A percentile compares a stretch with the other conserved stretches of the same genome.
Evolutionary conservation across 2,797 vertebrate species (phyloP).

Genomic region (Trematomus bernacchii): DNA sequence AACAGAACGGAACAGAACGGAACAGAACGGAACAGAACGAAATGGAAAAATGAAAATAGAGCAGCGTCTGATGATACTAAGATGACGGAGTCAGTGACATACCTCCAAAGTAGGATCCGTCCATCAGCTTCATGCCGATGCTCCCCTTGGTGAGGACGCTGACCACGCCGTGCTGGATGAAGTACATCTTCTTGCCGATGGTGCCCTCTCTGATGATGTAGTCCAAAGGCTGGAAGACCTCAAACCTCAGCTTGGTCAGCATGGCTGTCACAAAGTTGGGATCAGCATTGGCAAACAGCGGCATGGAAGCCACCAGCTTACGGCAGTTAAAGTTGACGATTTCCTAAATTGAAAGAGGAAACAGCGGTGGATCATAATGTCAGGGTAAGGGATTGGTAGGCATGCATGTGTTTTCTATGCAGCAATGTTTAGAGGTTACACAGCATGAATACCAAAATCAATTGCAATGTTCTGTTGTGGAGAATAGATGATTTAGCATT

Average conservation of each 20-base stretch:
- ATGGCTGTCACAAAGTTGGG: constrained; percentile 96
- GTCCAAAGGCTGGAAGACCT: constrained; percentile 93
- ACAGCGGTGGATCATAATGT: neutral
- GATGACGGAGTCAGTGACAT: constrained; percentile 8
- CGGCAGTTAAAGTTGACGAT: constrained; percentile 97
- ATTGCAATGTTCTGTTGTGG: neutral
- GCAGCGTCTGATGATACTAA: neutral
- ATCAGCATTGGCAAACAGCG: constrained; percentile 94
- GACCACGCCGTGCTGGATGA: constrained; percentile 94
- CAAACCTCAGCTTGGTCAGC: constrained; percentile 95
- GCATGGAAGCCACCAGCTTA: constrained; percentile 96
- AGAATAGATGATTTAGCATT: neutral
- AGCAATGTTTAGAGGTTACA: neutral
- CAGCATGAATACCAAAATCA: neutral
- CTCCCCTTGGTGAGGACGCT: constrained; percentile 93
- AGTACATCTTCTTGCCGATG: constrained; percentile 97
- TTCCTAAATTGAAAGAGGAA: constrained; percentile 81
- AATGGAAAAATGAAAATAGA: neutral
- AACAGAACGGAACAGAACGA: too few relatives aligned
- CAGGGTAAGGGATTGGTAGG: neutral
- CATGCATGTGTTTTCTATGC: neutral
- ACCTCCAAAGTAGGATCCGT: constrained; percentile 96
- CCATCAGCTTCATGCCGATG: constrained; percentile 93
- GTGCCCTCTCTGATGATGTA: constrained; percentile 95
- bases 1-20: too few relatives aligned